These are phyloP conservation scores for Muscidifurax raptorellus DNA, from an alignment of 1,140 invertebrate genomes.

Conservation along the genomic window DNA sequence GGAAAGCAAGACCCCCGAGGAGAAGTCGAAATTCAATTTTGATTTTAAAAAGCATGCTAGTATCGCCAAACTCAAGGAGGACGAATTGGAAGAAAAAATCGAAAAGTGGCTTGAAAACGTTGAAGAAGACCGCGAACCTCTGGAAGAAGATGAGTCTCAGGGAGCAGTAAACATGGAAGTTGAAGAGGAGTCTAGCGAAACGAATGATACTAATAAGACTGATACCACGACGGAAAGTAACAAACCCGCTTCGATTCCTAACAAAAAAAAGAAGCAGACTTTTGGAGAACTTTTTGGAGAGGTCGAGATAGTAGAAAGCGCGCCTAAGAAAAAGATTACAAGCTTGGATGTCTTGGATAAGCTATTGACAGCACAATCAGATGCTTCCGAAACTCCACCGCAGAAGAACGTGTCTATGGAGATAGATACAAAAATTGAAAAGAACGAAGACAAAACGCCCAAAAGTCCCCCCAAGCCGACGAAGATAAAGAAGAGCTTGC, in stretches of 20 bases:
- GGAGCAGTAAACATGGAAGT: slow-evolving; percentile 38
- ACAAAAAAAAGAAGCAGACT: slow-evolving; percentile 47
- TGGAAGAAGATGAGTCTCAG: slow-evolving; percentile 1
- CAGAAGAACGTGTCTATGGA: slow-evolving; percentile 37
- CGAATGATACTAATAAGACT: background rate
- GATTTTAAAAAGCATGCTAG: slow-evolving; percentile 49
- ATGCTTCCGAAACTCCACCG: slow-evolving; percentile 23
- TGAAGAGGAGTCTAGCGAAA: slow-evolving; percentile 10
- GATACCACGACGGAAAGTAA: background rate
- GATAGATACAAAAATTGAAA: slow-evolving; percentile 19
- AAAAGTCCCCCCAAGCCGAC: slow-evolving; percentile 31
- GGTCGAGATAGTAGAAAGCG: slow-evolving; percentile 11
- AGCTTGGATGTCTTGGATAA: slow-evolving; percentile 46
- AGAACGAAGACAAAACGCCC: slow-evolving; percentile 6
- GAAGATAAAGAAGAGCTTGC: background rate
- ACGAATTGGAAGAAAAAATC: slow-evolving; percentile 59
- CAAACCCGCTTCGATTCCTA: background rate
- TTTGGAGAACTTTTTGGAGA: slow-evolving; percentile 47
- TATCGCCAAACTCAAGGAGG: slow-evolving; percentile 49
- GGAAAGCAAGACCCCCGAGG: slow-evolving; percentile 28
- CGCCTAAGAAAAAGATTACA: slow-evolving; percentile 40
- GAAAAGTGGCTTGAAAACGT: slow-evolving; percentile 60
- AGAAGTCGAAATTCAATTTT: slow-evolving; percentile 50
- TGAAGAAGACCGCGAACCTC: slow-evolving; percentile 46
- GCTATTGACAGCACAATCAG: slow-evolving; percentile 39